These are phyloP conservation scores for Pseudomyrmex pallidus DNA, from an alignment of 1,140 invertebrate species.

Conservation along the genomic window DNA sequence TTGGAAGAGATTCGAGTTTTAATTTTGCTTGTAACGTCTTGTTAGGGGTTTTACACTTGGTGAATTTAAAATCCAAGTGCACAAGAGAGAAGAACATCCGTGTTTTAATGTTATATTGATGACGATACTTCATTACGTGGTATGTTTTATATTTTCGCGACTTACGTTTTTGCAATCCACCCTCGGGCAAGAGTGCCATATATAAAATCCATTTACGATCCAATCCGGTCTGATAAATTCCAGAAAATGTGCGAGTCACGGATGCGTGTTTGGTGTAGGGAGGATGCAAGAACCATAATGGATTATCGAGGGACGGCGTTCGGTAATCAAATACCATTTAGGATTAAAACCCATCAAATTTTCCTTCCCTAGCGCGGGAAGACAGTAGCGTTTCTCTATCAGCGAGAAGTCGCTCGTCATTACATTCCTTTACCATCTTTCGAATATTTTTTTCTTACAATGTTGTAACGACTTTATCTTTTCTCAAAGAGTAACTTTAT, in stretches of 20 bases:
- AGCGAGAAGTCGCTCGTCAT: neutral
- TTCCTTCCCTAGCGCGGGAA: slow-evolving; percentile 66
- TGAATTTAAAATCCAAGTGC: too few relatives aligned
- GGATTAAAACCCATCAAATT: slow-evolving; percentile 82
- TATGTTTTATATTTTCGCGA: slow-evolving; percentile 37
- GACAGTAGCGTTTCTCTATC: slow-evolving; percentile 38
- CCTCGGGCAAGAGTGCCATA: slow-evolving; percentile 69
- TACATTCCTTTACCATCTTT: neutral
- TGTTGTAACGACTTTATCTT: neutral
- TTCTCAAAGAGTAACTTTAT: neutral
- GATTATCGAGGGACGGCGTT: slow-evolving; percentile 79
- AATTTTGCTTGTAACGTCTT: too few relatives aligned
- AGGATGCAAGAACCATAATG: slow-evolving; percentile 80
- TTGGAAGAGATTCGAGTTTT: too few relatives aligned
- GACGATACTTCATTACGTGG: slow-evolving; percentile 46
- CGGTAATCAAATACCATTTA: slow-evolving; percentile 82
- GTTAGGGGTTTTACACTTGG: too few relatives aligned
- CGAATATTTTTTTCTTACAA: slow-evolving; percentile 1
- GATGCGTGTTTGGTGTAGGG: slow-evolving; percentile 60
- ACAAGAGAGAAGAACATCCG: neutral
- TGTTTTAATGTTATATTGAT: slow-evolving; percentile 45
- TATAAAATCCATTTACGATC: slow-evolving; percentile 78
- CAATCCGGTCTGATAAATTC: slow-evolving; percentile 81
- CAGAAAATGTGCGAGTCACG: slow-evolving; percentile 78
- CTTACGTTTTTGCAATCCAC: slow-evolving; percentile 56